A percentile compares a stretch with the other conserved stretches of the same genome.
Conservation (phyloP, 2,888 invertebrate genomes). For the Thalpophila matura region DNA sequence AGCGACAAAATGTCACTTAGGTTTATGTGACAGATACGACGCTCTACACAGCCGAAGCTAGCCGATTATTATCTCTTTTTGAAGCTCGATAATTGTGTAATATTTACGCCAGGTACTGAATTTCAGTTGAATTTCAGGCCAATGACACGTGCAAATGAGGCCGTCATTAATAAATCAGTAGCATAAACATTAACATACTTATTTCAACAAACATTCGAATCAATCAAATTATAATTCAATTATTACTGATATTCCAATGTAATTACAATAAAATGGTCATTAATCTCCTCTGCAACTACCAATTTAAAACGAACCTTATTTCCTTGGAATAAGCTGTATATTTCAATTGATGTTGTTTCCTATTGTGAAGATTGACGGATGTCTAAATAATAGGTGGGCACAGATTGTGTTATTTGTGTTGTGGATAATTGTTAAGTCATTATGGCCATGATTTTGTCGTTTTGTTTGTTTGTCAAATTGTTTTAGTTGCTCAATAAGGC, state of each 20-base stretch:
- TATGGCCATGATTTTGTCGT: conserved; percentile 52
- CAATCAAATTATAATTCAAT: conserved; percentile 50
- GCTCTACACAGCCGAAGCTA: no score
- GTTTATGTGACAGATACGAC: no score
- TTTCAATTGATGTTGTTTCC: conserved; percentile 2
- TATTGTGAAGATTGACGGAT: conserved; percentile 57
- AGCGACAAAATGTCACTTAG: no score
- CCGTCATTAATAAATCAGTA: background rate
- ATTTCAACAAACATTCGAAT: conserved; percentile 33
- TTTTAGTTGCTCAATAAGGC: conserved; percentile 21
- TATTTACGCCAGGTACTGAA: no score
- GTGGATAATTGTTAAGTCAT: conserved; percentile 59
- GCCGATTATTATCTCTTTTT: no score
- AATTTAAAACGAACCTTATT: conserved; percentile 19
- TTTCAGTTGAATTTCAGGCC: background rate
- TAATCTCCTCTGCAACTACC: conserved; percentile 5
- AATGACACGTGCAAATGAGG: background rate
- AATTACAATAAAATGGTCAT: conserved; percentile 57
- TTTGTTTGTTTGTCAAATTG: conserved; percentile 44
- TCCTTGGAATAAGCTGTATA: conserved; percentile 1
- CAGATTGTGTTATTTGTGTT: conserved; percentile 41
- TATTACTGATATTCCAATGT: conserved; percentile 34
- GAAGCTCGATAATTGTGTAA: no score
- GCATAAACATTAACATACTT: conserved; percentile 30
- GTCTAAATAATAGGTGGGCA: conserved; percentile 53